These are phyloP conservation scores for Anas bahamensis DNA, from an alignment of 2,797 vertebrate species.

Conservation along the genomic window DNA sequence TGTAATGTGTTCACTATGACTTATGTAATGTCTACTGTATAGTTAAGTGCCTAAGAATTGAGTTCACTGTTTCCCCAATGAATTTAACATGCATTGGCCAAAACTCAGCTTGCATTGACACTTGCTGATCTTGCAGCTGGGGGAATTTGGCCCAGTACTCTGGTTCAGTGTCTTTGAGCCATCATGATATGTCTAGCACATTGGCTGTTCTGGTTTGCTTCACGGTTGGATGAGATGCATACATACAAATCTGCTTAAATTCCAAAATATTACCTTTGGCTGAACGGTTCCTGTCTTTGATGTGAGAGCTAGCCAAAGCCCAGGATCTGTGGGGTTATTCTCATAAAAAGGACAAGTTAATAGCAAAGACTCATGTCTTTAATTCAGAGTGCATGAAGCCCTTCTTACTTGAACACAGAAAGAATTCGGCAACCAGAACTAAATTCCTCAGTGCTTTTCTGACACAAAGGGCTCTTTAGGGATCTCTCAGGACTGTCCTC, in stretches of 20 bases:
- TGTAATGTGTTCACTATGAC: background rate
- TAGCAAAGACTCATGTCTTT: background rate
- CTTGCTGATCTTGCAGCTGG: slow-evolving; percentile 27
- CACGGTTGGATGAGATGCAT: background rate
- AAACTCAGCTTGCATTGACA: background rate
- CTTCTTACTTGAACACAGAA: background rate
- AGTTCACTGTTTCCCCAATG: background rate
- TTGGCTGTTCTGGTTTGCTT: background rate
- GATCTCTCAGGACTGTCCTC: background rate
- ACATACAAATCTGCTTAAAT: background rate
- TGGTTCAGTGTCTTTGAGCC: background rate
- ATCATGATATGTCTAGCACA: accelerated
- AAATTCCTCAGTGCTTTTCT: background rate
- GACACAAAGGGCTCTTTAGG: background rate
- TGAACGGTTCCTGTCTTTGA: background rate
- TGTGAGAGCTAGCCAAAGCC: background rate
- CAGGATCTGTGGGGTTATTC: background rate
- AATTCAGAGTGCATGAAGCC: background rate
- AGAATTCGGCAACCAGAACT: background rate
- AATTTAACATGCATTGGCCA: background rate
- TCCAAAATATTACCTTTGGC: background rate
- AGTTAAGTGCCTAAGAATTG: background rate
- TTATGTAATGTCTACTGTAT: background rate
- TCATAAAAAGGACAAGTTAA: background rate
- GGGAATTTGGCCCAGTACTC: background rate